These are phyloP conservation scores for Serrognathus titanus DNA, from an alignment of 2,888 invertebrate species.

Conservation along the genomic window DNA sequence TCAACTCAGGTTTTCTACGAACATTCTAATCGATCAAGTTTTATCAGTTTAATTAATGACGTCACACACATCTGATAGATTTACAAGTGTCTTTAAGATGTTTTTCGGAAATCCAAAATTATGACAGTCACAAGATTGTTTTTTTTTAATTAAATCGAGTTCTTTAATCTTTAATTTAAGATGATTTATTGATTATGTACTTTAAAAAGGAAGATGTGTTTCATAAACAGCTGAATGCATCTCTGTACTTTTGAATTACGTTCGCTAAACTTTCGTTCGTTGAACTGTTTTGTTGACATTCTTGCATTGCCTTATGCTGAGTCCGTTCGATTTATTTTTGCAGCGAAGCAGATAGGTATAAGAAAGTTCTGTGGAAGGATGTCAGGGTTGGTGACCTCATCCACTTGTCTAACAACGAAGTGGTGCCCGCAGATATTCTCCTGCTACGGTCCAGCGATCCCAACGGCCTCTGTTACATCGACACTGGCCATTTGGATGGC, in stretches of 20 bases:
- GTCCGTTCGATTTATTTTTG: constrained; percentile 28
- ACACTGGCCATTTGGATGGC: constrained; percentile 95
- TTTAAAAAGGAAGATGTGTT: background rate
- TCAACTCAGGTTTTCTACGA: no score
- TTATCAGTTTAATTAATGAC: no score
- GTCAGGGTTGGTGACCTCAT: constrained; percentile 91
- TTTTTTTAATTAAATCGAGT: background rate
- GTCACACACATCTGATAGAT: no score
- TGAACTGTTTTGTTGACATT: no score
- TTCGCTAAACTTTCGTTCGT: no score
- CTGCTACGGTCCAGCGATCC: constrained; percentile 84
- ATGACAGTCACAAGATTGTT: background rate
- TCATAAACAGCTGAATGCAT: background rate
- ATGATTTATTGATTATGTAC: background rate
- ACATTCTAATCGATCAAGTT: no score
- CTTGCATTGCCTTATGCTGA: no score
- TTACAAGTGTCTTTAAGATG: no score
- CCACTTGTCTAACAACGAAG: constrained; percentile 93
- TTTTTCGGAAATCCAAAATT: background rate
- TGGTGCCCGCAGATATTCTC: constrained; percentile 93
- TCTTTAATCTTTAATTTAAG: background rate
- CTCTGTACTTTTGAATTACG: no score
- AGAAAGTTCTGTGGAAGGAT: constrained; percentile 85
- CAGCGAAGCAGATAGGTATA: constrained; percentile 79
- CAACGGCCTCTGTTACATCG: constrained; percentile 87